These are phyloP conservation scores for Geotrypetes seraphini DNA, from an alignment of 2,797 vertebrate species.

Conservation along the genomic window DNA sequence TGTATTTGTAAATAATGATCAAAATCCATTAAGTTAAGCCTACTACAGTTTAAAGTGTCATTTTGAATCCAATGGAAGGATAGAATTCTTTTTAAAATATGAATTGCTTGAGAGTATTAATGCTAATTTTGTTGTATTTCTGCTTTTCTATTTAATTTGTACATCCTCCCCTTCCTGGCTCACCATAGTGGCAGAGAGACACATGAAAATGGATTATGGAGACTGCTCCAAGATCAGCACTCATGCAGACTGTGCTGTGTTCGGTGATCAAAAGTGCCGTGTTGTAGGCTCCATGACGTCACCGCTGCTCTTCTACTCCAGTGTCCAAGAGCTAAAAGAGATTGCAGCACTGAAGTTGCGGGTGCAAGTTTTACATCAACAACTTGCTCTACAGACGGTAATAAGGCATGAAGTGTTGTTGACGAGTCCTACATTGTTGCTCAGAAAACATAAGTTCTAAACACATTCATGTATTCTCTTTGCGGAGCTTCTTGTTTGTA, in stretches of 20 bases:
- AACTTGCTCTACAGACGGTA: slow-evolving; percentile 54
- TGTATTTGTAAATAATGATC: too few relatives aligned
- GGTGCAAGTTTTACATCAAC: slow-evolving; percentile 40
- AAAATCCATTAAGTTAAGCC: too few relatives aligned
- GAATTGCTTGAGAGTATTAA: too few relatives aligned
- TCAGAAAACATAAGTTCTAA: too few relatives aligned
- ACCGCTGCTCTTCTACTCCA: slow-evolving; percentile 44
- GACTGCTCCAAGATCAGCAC: rapidly evolving
- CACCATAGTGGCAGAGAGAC: slow-evolving; percentile 15
- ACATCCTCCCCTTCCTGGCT: neutral
- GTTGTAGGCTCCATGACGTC: neutral
- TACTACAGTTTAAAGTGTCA: too few relatives aligned
- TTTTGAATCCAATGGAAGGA: too few relatives aligned
- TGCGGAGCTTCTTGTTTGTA: too few relatives aligned
- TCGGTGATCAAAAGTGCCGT: neutral
- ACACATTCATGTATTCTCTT: too few relatives aligned
- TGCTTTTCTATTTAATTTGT: too few relatives aligned
- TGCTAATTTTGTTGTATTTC: too few relatives aligned
- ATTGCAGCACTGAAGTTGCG: slow-evolving; percentile 37
- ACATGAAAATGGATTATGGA: neutral
- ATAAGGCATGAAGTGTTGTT: neutral
- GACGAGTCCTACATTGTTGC: too few relatives aligned
- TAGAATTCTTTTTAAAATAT: too few relatives aligned
- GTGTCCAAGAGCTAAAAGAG: slow-evolving; percentile 40
- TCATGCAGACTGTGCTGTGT: neutral